Evolutionary conservation across 1,140 invertebrate genomes (phyloP), one percentile per base, ranked within the genome.

Genomic region (Drosophila murphyi): DNA sequence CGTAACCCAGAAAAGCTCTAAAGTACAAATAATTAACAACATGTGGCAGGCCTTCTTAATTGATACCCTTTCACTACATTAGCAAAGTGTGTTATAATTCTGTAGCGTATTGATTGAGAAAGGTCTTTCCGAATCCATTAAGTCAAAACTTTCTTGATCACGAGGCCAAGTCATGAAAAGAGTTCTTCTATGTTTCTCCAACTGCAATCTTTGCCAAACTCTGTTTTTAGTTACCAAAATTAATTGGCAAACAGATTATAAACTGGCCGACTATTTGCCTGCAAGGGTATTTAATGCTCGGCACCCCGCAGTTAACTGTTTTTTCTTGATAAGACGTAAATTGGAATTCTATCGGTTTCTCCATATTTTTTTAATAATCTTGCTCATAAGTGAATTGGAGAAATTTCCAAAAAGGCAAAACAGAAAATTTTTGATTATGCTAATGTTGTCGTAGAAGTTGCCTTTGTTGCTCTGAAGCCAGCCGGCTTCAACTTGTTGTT

Each of bases 371-470:
- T 83, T 63, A 67, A 63, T 55, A 62, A 83, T 83, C 80, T 79
- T 83, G 51, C 51, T 78, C 59, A 55, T 48, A 64, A 39, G 34
- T 37, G 32, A 20, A 41, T 54, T 39, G 29, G 34, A 55, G 61
- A 71, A 35, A 47, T 65, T 57, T 57, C 45, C 12, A 50, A 20
- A 20, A 20, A 20, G 20, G 28, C 39, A 51, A n/a, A 20, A n/a
- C 31, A 31, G 5, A 60, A 80, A 86, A 82, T n/a, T 7, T 75
- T 86, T 67, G 69, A 70, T 77, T 86, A 86, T 86, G 78, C 67
- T 86, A 86, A 86, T 86, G 69, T 57, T 20, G 20, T 37, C 60
- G 56, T 37, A 6, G 5, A 37, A 56, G 55, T 60, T 77, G 54
- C 20, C 35, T 65, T 31, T 47, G 56, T 47, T 35, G 50, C 34